Conservation (phyloP, 2,797 vertebrate genomes). For the Phrynocephalus guinanensis region DNA sequence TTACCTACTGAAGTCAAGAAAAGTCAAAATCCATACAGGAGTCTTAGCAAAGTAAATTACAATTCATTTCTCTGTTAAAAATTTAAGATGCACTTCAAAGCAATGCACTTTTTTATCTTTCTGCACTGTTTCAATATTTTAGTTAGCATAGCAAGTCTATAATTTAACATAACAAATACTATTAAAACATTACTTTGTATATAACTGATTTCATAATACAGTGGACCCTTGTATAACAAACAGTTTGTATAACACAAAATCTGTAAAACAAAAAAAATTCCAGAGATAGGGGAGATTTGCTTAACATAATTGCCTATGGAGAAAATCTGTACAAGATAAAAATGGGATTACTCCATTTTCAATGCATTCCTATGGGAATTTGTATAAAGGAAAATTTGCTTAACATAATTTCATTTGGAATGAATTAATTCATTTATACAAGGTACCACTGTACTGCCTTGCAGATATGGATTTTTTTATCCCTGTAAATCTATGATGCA, state of each 20-base stretch:
- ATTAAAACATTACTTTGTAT: not conserved
- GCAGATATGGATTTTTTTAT: not conserved
- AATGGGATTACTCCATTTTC: too few species aligned
- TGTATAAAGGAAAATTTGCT: too few species aligned
- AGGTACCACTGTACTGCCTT: not conserved
- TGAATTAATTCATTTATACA: too few species aligned
- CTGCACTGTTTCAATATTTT: not conserved
- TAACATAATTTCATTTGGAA: too few species aligned
- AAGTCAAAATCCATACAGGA: not conserved
- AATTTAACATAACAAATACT: not conserved
- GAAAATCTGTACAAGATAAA: too few species aligned
- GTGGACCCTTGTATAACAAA: too few species aligned
- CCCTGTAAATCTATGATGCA: not conserved
- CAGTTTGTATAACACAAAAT: too few species aligned
- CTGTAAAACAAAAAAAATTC: too few species aligned
- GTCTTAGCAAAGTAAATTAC: not conserved
- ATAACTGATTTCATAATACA: constrained; percentile 2
- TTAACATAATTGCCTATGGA: too few species aligned
- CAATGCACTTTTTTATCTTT: not conserved
- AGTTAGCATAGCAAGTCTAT: not conserved
- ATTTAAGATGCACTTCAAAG: not conserved
- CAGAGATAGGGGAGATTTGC: too few species aligned
- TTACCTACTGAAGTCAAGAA: not conserved
- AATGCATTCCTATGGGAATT: too few species aligned
- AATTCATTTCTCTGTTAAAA: not conserved